Base-by-base conservation (phyloP, 2,888 invertebrate species). In the Pycnomerus fuliginosus region DNA sequence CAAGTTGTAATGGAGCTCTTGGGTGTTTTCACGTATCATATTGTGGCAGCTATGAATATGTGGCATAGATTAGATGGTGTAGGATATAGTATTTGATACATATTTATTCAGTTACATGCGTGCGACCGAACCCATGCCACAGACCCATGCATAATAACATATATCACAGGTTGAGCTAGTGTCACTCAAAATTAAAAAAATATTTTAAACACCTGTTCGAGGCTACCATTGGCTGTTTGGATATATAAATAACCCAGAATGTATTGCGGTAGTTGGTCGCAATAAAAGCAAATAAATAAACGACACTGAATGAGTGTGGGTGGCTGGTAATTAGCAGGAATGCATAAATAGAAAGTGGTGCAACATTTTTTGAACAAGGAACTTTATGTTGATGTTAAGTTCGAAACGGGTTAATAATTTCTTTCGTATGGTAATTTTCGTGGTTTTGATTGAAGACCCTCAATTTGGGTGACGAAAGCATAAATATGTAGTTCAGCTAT, bases 281-380 rank as follows among this genome's bases (percentile, higher is more conserved):
- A 27, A 37, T 34, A 56, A n/a, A 60, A 58, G 51, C 56, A 52
- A 60, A 52, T 35, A 45, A 40, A 35, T 35, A 58, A 58, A 56
- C 50, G 44, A n/a, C n/a, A 52, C 42, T 53, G 47, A 32, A 55
- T 52, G 49, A 54, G 65, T 62, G 67, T 67, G 66, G 67, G 67
- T 65, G 67, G 64, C 59, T 55, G 56, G 59, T 62, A 64, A 65
- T 64, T 64, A 65, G 60, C 59, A 62, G 63, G 65, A 64, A 64
- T 66, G 61, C 62, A 64, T 58, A 61, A 62, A 58, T 65, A 64
- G 65, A 65, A 66, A 66, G 67, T 64, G 58, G 64, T 56, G 56
- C 52, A 48, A 44, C 28, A 31, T 44, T 16, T n/a, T n/a, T n/a
- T n/a, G n/a, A n/a, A n/a, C n/a, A n/a, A n/a, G n/a, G n/a, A n/a